phyloP scores from a whole-genome alignment of 2,797 vertebrate genomes.

The Urophycis tenuis region DNA sequence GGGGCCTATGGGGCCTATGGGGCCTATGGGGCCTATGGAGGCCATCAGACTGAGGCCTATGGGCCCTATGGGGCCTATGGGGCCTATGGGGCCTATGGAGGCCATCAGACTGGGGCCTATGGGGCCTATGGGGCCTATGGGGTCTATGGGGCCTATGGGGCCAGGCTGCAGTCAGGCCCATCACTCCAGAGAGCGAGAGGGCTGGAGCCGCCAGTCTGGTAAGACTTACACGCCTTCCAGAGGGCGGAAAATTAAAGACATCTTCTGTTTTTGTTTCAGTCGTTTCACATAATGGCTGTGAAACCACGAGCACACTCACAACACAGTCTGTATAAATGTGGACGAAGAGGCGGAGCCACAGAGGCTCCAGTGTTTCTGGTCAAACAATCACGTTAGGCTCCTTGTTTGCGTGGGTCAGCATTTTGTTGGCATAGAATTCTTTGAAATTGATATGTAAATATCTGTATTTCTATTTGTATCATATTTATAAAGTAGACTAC shows the following conservation, averaged over 20 bases:
- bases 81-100: too few species aligned
- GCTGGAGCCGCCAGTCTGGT: slow-evolving; percentile 56
- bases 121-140: too few species aligned
- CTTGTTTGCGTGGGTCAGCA: not conserved
- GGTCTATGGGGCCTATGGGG: too few species aligned
- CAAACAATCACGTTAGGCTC: not conserved
- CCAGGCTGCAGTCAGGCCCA: slow-evolving; percentile 8
- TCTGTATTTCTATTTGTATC: too few species aligned
- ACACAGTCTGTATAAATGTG: not conserved
- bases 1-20: too few species aligned
- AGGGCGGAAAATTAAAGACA: slow-evolving; percentile 58
- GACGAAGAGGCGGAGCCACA: not conserved
- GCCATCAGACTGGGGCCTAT: too few species aligned
- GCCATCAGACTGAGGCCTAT: too few species aligned
- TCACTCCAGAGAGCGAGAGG: slow-evolving; percentile 44
- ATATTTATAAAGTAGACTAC: not conserved
- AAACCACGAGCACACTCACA: not conserved
- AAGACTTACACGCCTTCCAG: slow-evolving; percentile 56
- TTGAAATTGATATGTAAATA: not conserved
- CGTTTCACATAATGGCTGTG: slow-evolving; percentile 13
- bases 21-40: too few species aligned
- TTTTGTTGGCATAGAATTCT: not conserved
- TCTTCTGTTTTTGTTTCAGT: slow-evolving; percentile 44
- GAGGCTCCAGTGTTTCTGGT: not conserved
- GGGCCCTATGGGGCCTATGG: too few species aligned